These are phyloP conservation scores for Protonemura montana DNA, from an alignment of 2,888 invertebrate genomes.

Conservation along the genomic window DNA sequence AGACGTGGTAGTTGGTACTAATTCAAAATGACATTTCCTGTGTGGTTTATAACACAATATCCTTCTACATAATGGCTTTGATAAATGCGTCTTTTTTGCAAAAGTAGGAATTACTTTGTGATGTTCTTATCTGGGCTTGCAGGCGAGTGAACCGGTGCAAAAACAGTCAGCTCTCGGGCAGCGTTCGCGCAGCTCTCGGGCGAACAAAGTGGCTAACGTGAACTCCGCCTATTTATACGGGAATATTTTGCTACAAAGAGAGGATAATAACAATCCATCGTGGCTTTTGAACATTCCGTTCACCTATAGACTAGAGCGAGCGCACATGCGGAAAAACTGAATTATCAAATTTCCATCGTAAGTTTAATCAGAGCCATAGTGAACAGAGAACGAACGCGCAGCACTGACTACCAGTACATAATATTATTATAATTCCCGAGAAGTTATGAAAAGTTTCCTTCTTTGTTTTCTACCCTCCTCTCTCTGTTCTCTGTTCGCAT, in stretches of 20 bases:
- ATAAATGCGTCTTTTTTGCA: slow-evolving; percentile 22
- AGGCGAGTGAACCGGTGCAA: not conserved
- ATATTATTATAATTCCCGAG: slow-evolving; percentile 8
- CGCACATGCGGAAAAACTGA: not conserved
- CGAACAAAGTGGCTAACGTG: not conserved
- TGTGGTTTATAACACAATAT: slow-evolving; percentile 5
- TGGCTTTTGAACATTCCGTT: not conserved
- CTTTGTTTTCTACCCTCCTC: not conserved
- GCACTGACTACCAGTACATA: not conserved
- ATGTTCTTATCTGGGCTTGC: slow-evolving; percentile 23
- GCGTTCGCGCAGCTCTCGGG: not conserved
- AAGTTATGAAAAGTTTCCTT: slow-evolving; percentile 13
- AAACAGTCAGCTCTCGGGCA: not conserved
- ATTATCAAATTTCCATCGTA: slow-evolving; percentile 16
- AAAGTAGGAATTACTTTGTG: slow-evolving; percentile 27
- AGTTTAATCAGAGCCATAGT: not conserved
- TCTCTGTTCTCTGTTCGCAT: not conserved
- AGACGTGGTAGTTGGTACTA: not conserved
- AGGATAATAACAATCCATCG: slow-evolving; percentile 23
- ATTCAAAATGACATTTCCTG: slow-evolving; percentile 7
- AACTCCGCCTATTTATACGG: not conserved
- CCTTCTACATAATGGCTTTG: slow-evolving; percentile 18
- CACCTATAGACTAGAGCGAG: slow-evolving; percentile 8
- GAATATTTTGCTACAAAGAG: slow-evolving; percentile 7
- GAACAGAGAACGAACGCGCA: not conserved